phyloP scores from a whole-genome alignment of 1,140 invertebrate genomes.

The Drosophila lacteicornis region DNA sequence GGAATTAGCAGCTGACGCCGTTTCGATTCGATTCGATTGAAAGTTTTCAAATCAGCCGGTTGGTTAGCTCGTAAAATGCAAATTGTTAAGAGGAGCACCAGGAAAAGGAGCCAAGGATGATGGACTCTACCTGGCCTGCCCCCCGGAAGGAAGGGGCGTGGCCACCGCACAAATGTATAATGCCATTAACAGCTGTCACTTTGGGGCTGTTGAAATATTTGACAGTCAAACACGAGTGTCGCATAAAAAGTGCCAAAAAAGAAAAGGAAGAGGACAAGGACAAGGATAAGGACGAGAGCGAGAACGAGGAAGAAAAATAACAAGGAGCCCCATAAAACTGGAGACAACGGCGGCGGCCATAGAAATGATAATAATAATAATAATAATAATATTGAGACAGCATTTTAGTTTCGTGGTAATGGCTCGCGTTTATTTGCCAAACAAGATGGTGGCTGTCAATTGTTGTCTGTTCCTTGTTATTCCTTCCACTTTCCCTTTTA shows the following conservation, averaged over 20 bases:
- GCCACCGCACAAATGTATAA: slow-evolving; percentile 63
- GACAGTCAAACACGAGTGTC: slow-evolving; percentile 64
- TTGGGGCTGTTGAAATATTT: slow-evolving; percentile 69
- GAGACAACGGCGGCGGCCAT: slow-evolving; percentile 15
- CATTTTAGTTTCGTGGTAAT: slow-evolving; percentile 77
- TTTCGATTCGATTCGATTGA: slow-evolving; percentile 15
- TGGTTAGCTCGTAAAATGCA: slow-evolving; percentile 56
- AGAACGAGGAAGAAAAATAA: slow-evolving; percentile 13
- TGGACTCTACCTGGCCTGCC: slow-evolving; percentile 27
- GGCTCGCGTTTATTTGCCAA: slow-evolving; percentile 72
- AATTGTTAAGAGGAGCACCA: slow-evolving; percentile 40
- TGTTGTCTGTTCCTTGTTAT: slow-evolving; percentile 38
- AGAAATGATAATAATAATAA: slow-evolving; percentile 51
- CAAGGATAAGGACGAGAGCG: no score
- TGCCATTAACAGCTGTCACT: slow-evolving; percentile 82
- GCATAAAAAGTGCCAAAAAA: slow-evolving; percentile 32
- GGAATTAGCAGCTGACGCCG: slow-evolving; percentile 48
- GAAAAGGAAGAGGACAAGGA: no score
- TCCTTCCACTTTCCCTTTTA: neutral
- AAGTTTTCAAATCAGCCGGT: slow-evolving; percentile 40
- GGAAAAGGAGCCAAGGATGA: slow-evolving; percentile 1
- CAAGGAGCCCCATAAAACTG: slow-evolving; percentile 24
- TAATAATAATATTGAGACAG: slow-evolving; percentile 69
- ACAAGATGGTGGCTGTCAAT: slow-evolving; percentile 58
- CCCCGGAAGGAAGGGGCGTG: slow-evolving; percentile 10